Percentiles rank a stretch among this genome's conserved stretches.
Conservation (phyloP, 2,888 invertebrate genomes). For the Sepioteuthis lessoniana region DNA sequence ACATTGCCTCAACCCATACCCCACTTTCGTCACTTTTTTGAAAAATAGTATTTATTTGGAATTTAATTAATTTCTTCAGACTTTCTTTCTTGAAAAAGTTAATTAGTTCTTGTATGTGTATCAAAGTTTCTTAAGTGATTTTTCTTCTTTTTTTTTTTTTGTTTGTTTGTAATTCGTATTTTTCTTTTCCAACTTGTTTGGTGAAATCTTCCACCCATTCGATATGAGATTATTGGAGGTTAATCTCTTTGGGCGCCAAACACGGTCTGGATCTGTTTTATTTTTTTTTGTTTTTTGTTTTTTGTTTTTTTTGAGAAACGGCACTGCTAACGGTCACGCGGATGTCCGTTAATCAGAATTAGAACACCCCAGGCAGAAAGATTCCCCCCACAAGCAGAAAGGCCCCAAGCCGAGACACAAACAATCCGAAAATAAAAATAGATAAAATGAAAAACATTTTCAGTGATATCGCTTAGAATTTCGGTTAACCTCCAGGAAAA, state of each 20-base stretch:
- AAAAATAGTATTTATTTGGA: slow-evolving; percentile 2
- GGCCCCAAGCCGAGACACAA: not conserved
- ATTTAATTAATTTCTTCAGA: not conserved
- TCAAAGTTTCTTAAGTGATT: not conserved
- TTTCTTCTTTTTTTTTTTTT: not conserved
- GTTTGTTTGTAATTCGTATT: not conserved
- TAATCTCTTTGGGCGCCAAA: not conserved
- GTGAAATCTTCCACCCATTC: not conserved
- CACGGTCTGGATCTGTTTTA: not conserved
- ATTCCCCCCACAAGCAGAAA: no score
- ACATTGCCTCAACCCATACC: not conserved
- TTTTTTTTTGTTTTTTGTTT: no score
- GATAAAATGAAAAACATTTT: no score
- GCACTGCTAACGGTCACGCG: not conserved
- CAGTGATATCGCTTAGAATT: no score
- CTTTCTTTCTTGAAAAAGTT: not conserved
- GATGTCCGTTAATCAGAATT: not conserved
- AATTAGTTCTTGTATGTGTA: not conserved
- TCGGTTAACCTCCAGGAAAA: no score
- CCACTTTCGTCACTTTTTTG: no score
- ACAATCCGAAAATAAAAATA: not conserved
- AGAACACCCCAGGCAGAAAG: not conserved
- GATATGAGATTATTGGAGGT: not conserved
- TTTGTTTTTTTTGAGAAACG: not conserved
- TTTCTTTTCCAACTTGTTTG: not conserved